Base-by-base conservation (phyloP, 2,797 vertebrate genomes). In the Smutsia gigantea region DNA sequence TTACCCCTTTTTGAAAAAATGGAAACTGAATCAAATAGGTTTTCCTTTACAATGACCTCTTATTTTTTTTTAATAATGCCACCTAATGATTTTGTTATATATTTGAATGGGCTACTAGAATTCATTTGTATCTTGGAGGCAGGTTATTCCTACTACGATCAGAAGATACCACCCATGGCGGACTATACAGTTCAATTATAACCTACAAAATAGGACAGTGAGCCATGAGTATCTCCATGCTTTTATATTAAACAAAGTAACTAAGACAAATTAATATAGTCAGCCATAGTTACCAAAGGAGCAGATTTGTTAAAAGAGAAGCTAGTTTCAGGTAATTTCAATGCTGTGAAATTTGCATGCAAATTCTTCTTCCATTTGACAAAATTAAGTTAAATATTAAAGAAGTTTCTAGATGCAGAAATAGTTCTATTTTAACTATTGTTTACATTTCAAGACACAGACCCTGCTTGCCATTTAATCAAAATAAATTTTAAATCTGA, bases 401-500 rank as follows among this genome's bases (percentile, higher is more conserved):
- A 71, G 27, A 85, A 88, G 61, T 57, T 69, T 72, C 81, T 71
- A 93, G 18, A 51, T 85, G 7, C 14, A 63, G 13, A 88, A 83
- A 34, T 82, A 81, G 94, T 87, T 94, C 75, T 51, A 82, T 18
- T 34, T 64, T 7, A 21, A 66, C 18, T 83, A 72, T 0, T 81
- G n/a, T 85, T 83, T 93, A 64, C 64, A 68, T 66, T 74, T 46
- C 18, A 51, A 94, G 29, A 83, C 79, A 69, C 7, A 94, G 39
- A 86, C 3, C 8, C 11, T 9, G 19, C 8, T 66, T 93, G 66
- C 51, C 90, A 92, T 69, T 95, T 79, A 64, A 64, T 82, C 18
- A 75, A 94, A 86, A 71, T n/a, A 88, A 89, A 94, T 39, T 78
- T 68, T 81, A 94, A 91, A 19, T n/a, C 2, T 88, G n/a, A 27